Evolutionary conservation across 2,888 invertebrate genomes (phyloP).

Genomic region (Drosophila pseudotalamancana): DNA sequence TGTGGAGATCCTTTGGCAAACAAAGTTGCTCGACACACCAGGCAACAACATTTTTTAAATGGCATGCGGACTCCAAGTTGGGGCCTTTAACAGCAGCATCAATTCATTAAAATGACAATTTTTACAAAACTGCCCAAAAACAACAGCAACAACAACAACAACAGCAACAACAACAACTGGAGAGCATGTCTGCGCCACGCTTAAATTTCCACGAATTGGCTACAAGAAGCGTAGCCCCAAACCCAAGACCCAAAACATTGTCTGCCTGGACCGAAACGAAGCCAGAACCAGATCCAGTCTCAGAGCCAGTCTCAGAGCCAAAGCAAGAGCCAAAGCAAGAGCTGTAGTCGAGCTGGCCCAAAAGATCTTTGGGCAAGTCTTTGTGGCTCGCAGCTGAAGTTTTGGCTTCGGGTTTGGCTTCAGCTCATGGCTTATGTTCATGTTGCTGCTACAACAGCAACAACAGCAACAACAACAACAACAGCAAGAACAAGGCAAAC

Average conservation of each 20-base stretch:
- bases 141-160: constrained; percentile 57
- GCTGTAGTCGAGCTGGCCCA: constrained; percentile 17
- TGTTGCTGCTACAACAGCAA: constrained; percentile 66
- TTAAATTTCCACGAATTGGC: constrained; percentile 82
- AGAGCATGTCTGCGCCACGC: constrained; percentile 73
- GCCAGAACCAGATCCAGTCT: constrained; percentile 12
- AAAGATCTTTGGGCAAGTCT: constrained; percentile 37
- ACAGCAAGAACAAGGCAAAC: constrained; percentile 27
- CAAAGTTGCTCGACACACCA: constrained; percentile 73
- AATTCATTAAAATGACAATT: constrained; percentile 84
- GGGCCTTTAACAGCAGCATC: constrained; percentile 81
- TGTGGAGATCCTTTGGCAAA: constrained; percentile 47
- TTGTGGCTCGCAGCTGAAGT: constrained; percentile 18
- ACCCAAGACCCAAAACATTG: constrained; percentile 56
- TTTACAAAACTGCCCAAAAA: constrained; percentile 81
- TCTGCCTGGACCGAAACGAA: constrained; percentile 31
- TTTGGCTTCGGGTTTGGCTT: constrained; percentile 2
- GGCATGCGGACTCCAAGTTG: constrained; percentile 63
- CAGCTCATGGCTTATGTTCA: constrained; percentile 66
- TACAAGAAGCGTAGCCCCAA: constrained; percentile 71
- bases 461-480: constrained; percentile 22
- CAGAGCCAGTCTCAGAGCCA: too few relatives aligned
- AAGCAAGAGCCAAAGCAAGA: constrained; percentile 3
- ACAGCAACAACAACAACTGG: constrained; percentile 59
- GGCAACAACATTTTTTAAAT: constrained; percentile 76